These are phyloP conservation scores for Linepithema humile DNA, from an alignment of 1,140 invertebrate species.

Conservation along the genomic window DNA sequence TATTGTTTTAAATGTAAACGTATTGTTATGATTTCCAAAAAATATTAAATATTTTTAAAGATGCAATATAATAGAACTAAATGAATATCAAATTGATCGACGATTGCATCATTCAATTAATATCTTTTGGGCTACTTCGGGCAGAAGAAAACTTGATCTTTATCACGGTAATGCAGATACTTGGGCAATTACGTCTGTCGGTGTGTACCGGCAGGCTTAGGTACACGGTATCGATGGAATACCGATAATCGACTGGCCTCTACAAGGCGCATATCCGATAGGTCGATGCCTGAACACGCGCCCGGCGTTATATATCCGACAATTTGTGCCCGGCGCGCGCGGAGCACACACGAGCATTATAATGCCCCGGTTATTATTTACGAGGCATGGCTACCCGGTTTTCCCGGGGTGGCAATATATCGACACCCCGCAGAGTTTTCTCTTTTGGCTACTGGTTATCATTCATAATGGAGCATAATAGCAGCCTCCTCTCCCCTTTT, in stretches of 20 bases:
- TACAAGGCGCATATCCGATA: constrained; percentile 70
- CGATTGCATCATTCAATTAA: background rate
- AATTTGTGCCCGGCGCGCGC: constrained; percentile 68
- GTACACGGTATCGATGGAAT: constrained; percentile 71
- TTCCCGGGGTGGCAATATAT: constrained; percentile 75
- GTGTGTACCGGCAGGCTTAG: constrained; percentile 40
- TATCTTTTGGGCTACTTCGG: background rate
- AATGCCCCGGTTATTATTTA: constrained; percentile 72
- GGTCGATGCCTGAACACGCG: constrained; percentile 74
- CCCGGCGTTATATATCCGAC: constrained; percentile 70
- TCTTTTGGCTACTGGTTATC: constrained; percentile 77
- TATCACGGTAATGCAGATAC: background rate
- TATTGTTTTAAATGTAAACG: too few relatives aligned
- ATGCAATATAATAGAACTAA: too few relatives aligned
- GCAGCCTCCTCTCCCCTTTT: constrained; percentile 65
- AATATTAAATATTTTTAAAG: too few relatives aligned
- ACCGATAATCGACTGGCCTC: constrained; percentile 70
- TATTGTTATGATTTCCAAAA: too few relatives aligned
- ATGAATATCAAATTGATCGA: too few relatives aligned
- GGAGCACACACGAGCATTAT: constrained; percentile 66
- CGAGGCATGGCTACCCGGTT: constrained; percentile 67
- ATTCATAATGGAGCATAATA: constrained; percentile 77
- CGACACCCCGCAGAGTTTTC: constrained; percentile 73
- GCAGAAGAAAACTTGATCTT: background rate
- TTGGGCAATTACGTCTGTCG: constrained; percentile 19